phyloP scores from a whole-genome alignment of 2,888 invertebrate genomes.

The Hypomecis atomaria region DNA sequence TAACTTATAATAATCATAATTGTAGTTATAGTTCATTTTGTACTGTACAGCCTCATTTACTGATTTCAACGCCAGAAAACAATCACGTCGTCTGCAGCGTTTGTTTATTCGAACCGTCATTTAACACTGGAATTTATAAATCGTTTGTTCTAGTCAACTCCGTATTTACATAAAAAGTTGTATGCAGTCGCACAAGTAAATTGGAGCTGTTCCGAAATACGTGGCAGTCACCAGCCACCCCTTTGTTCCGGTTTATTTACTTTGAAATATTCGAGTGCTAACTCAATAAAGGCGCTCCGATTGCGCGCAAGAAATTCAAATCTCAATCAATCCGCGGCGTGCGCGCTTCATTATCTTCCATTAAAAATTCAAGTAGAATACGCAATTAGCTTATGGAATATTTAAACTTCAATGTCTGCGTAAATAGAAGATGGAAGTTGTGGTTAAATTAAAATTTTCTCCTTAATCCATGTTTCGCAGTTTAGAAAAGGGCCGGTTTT shows the following conservation, averaged over 20 bases:
- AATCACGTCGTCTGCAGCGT: constrained; percentile 15
- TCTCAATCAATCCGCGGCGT: constrained; percentile 76
- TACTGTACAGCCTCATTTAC: neutral
- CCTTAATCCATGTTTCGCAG: constrained; percentile 68
- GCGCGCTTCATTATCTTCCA: constrained; percentile 74
- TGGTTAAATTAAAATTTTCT: constrained; percentile 73
- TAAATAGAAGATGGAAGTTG: constrained; percentile 74
- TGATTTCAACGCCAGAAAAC: constrained; percentile 6
- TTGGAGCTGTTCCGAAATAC: constrained; percentile 48
- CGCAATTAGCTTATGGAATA: constrained; percentile 80
- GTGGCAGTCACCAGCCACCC: constrained; percentile 50
- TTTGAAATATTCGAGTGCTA: constrained; percentile 74
- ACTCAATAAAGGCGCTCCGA: constrained; percentile 73
- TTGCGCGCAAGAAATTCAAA: constrained; percentile 79
- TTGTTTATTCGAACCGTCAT: constrained; percentile 33
- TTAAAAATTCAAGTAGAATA: constrained; percentile 78
- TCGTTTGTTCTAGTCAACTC: constrained; percentile 38
- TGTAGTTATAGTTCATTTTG: neutral
- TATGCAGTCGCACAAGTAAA: constrained; percentile 53
- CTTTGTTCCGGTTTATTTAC: constrained; percentile 70
- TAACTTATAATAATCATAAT: neutral
- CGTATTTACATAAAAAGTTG: constrained; percentile 59
- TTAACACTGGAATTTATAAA: constrained; percentile 40
- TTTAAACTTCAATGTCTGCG: constrained; percentile 74
- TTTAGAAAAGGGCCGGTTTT: constrained; percentile 71